phyloP scores from a whole-genome alignment of 2,797 vertebrate genomes.

The Gila robusta region DNA sequence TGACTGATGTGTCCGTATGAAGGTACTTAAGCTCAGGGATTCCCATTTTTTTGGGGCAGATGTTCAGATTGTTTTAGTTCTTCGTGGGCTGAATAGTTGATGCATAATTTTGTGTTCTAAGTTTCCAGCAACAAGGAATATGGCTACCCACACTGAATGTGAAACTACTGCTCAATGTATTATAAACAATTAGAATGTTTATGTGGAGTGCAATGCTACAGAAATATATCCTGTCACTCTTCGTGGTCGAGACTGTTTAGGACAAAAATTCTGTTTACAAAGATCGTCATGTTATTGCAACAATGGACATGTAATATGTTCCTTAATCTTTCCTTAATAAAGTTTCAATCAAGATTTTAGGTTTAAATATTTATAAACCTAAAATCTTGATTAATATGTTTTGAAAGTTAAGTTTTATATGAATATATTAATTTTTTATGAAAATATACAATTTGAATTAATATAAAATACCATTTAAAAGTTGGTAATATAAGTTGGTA shows the following conservation, averaged over 20 bases:
- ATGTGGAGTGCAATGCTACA: neutral
- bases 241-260: neutral
- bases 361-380: neutral
- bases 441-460: neutral
- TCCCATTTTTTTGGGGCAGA: conserved; percentile 32
- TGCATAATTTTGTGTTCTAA: neutral
- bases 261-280: neutral
- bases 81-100: neutral
- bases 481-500: neutral
- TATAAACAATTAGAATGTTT: neutral
- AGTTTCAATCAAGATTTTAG: neutral
- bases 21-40: conserved; percentile 25
- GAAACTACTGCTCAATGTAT: neutral
- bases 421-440: neutral
- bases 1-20: conserved; percentile 19
- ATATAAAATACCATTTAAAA: neutral
- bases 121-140: neutral
- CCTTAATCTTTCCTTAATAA: too few species aligned
- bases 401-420: neutral
- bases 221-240: neutral
- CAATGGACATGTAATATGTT: neutral
- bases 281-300: neutral
- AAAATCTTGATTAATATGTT: neutral
- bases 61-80: conserved; percentile 38
- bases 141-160: neutral